Conservation (phyloP, 2,797 vertebrate species). For the Pipistrellus pygmaeus region DNA sequence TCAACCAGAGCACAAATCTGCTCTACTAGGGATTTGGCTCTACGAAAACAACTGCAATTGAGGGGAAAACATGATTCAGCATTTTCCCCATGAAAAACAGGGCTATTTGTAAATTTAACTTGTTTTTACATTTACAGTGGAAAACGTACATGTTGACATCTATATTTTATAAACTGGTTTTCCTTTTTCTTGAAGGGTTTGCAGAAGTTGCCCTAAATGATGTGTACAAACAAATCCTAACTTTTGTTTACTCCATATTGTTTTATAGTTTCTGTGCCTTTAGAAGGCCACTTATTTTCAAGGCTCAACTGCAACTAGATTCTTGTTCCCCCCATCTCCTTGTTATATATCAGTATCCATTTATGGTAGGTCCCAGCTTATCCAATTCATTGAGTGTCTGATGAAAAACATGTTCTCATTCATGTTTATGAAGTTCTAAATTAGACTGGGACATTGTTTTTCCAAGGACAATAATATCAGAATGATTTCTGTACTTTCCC, state of each 20-base stretch:
- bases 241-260: neutral
- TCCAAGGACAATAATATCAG: conserved; percentile 21
- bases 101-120: neutral
- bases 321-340: neutral
- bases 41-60: neutral
- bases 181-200: neutral
- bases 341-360: neutral
- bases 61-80: neutral
- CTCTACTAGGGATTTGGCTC: neutral
- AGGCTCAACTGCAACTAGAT: neutral
- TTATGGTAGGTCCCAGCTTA: neutral
- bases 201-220: neutral
- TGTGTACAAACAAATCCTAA: neutral
- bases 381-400: neutral
- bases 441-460: neutral
- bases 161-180: neutral
- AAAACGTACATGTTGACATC: conserved; percentile 14
- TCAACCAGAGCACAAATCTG: neutral
- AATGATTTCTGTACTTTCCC: conserved; percentile 56
- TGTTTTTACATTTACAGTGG: conserved; percentile 8
- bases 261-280: neutral
- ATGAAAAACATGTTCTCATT: neutral
- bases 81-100: neutral
- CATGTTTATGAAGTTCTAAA: conserved; percentile 13
- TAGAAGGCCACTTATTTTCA: neutral